Conservation (phyloP, 2,888 invertebrate genomes). For the Xanthorhoe spadicearia region DNA sequence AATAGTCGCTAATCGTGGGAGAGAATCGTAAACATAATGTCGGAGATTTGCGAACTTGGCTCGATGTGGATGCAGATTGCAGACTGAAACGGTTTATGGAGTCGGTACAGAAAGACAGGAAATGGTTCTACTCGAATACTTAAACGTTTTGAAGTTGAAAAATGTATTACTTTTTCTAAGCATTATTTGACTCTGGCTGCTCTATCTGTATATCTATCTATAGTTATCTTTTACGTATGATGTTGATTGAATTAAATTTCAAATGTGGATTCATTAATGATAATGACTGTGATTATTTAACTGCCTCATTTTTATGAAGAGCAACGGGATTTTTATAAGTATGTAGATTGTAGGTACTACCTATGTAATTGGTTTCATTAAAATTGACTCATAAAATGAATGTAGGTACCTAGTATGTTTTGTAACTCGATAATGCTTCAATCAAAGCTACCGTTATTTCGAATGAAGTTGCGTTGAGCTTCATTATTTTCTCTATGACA, state of each 20-base stretch:
- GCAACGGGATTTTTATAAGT: no score
- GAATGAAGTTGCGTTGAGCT: conserved; percentile 10
- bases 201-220: no score
- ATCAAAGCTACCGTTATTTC: conserved; percentile 5
- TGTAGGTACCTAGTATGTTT: no score
- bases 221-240: no score
- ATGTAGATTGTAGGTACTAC: no score
- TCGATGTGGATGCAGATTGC: neutral
- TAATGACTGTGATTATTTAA: neutral
- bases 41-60: neutral
- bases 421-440: no score
- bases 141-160: no score
- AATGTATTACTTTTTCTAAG: no score
- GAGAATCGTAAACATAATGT: conserved; percentile 12
- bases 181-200: no score
- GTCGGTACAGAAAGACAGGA: neutral
- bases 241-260: neutral
- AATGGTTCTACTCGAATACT: neutral
- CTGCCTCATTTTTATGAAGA: neutral
- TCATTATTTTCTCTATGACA: conserved; percentile 1
- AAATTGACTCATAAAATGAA: no score
- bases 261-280: neutral
- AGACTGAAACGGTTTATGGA: neutral
- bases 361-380: no score
- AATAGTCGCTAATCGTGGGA: neutral